phyloP scores from a whole-genome alignment of 2,797 vertebrate genomes.

The Peromyscus aztecus region DNA sequence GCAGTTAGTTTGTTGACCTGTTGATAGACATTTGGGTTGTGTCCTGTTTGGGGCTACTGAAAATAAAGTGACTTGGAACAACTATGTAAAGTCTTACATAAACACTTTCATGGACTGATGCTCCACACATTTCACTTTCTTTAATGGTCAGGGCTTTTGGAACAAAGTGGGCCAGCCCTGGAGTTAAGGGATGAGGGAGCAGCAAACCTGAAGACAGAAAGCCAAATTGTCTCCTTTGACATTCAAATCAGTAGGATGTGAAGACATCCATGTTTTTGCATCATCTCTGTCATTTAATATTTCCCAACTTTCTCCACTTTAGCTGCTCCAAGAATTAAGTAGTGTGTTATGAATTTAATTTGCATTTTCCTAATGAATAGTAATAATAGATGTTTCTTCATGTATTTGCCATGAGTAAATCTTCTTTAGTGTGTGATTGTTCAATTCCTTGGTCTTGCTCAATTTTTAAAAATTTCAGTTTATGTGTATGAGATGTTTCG shows the following conservation, averaged over 20 bases:
- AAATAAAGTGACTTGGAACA: neutral
- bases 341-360: neutral
- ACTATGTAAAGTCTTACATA: neutral
- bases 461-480: neutral
- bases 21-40: neutral
- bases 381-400: neutral
- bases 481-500: neutral
- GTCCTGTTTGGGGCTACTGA: neutral
- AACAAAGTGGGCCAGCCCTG: neutral
- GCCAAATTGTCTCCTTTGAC: neutral
- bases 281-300: neutral
- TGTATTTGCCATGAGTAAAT: neutral
- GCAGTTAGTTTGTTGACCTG: neutral
- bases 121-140: neutral
- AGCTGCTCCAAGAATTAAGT: neutral
- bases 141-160: neutral
- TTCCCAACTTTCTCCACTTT: neutral
- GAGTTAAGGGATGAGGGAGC: neutral
- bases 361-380: conserved; percentile 6
- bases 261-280: neutral
- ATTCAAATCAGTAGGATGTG: neutral
- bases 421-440: neutral
- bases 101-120: neutral
- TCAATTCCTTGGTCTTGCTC: neutral
- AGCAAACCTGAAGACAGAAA: neutral